phyloP scores from a whole-genome alignment of 2,113 vertebrate species.

The Cynocephalus volans region DNA sequence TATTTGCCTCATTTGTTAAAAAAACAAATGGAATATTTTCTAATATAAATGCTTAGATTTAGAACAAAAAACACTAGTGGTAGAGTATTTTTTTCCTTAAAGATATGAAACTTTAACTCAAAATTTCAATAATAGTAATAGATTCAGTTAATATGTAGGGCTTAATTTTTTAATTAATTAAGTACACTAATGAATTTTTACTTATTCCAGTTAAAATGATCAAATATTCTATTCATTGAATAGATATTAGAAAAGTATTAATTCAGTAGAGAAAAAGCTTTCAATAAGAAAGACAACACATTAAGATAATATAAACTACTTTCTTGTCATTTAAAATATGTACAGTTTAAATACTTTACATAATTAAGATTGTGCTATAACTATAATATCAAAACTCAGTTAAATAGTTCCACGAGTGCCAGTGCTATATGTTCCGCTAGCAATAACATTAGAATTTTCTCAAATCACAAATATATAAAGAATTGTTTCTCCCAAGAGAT shows the following conservation, averaged over 20 bases:
- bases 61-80: neutral
- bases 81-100: neutral
- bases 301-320: neutral
- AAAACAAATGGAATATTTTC: no score
- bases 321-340: neutral
- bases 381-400: neutral
- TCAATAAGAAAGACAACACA: neutral
- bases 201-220: neutral
- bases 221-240: neutral
- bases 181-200: neutral
- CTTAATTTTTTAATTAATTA: slow-evolving; percentile 4
- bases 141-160: neutral
- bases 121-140: neutral
- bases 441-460: neutral
- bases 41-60: neutral
- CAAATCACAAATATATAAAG: neutral
- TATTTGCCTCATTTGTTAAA: no score
- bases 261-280: neutral
- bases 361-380: neutral
- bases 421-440: neutral
- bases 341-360: neutral
- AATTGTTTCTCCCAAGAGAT: slow-evolving; percentile 15
- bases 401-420: neutral
- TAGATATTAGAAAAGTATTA: neutral
- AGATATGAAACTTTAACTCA: neutral